Conservation (phyloP, 2,888 invertebrate genomes). For the Rhabditophanes sp. region DNA sequence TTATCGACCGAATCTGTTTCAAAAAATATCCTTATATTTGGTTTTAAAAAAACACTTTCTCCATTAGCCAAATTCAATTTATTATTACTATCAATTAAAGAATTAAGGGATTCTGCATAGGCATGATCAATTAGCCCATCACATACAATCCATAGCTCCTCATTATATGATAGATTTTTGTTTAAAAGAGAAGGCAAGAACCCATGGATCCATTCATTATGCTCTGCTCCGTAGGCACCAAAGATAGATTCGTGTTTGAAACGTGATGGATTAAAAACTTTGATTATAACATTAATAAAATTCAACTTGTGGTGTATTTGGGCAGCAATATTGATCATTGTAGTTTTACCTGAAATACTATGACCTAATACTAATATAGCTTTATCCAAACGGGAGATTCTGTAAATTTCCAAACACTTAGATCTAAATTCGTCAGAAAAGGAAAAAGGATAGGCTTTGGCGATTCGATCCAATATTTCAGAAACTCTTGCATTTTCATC, state of each 20-base stretch:
- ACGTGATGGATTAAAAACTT: constrained; percentile 11
- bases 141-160: constrained; percentile 12
- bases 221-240: constrained; percentile 11
- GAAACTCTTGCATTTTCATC: no score
- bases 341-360: no score
- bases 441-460: no score
- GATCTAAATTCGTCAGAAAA: no score
- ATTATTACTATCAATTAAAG: constrained; percentile 11
- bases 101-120: constrained; percentile 17
- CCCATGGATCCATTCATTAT: constrained; percentile 13
- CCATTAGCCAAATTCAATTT: constrained; percentile 15
- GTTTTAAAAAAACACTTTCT: constrained; percentile 11
- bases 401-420: no score
- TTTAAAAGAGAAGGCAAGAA: constrained; percentile 6
- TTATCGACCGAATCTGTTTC: constrained; percentile 9
- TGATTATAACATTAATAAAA: constrained; percentile 3
- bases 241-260: constrained; percentile 12
- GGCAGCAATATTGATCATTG: no score
- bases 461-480: no score
- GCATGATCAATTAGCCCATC: constrained; percentile 14
- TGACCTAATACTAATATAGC: no score
- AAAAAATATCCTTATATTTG: constrained; percentile 12
- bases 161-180: constrained; percentile 5
- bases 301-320: no score
- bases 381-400: no score